Conservation (phyloP, 2,888 invertebrate genomes). For the Ormyrus thymus region DNA sequence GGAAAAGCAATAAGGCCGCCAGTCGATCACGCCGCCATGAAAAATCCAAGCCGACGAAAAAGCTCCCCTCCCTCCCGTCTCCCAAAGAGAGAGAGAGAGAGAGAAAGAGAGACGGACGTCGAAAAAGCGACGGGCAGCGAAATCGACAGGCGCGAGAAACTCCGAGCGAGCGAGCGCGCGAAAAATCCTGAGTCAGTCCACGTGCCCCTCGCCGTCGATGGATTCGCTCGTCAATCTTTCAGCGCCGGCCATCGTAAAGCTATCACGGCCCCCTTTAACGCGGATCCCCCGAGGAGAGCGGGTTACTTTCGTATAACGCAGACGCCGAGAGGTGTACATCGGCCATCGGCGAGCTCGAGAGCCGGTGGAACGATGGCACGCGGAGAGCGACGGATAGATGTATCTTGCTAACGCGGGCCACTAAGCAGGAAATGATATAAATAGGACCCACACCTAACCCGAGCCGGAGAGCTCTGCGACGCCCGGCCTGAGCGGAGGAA, state of each 20-base stretch:
- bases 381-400: slow-evolving; percentile 46
- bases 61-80: background rate
- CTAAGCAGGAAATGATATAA: slow-evolving; percentile 65
- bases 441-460: slow-evolving; percentile 20
- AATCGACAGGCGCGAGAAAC: slow-evolving; percentile 45
- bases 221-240: slow-evolving; percentile 73
- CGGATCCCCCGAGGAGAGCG: background rate
- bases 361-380: slow-evolving; percentile 57
- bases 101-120: too few relatives aligned
- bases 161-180: too few relatives aligned
- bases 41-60: slow-evolving; percentile 32
- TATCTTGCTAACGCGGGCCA: slow-evolving; percentile 45
- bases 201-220: slow-evolving; percentile 65
- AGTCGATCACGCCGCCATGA: slow-evolving; percentile 37
- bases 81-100: too few relatives aligned
- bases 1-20: slow-evolving; percentile 51
- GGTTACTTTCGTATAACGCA: background rate
- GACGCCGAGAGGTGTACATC: background rate
- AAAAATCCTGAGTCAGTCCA: too few relatives aligned
- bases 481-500: background rate
- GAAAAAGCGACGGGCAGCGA: background rate
- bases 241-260: slow-evolving; percentile 65
- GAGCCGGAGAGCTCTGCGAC: background rate
- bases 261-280: slow-evolving; percentile 62
- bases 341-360: slow-evolving; percentile 56